A percentile compares a stretch with the other conserved stretches of the same genome.
Evolutionary conservation across 2,888 invertebrate species (phyloP).

Genomic region (Alsophila aescularia): DNA sequence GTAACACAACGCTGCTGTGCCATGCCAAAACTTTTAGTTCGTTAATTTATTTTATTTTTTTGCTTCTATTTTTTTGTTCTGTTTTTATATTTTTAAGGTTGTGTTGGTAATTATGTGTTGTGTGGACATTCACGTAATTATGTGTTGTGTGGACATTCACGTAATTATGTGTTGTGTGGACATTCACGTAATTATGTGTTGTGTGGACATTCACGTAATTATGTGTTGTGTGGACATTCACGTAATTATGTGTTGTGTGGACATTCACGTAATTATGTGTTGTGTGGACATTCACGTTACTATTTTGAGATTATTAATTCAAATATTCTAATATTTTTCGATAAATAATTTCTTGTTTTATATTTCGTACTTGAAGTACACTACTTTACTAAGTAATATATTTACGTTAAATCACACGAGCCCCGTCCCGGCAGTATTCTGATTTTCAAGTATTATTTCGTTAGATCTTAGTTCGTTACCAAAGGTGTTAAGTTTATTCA

Average conservation of each 20-base stretch:
- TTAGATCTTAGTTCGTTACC: conserved; percentile 55
- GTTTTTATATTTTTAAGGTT: no score
- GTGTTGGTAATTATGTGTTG: no score
- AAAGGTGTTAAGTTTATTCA: conserved; percentile 62
- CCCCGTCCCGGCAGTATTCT: conserved; percentile 40
- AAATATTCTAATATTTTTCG: conserved; percentile 26
- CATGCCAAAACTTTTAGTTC: no score
- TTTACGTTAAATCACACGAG: conserved; percentile 15
- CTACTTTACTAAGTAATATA: conserved; percentile 17
- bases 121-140: no score
- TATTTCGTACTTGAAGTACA: conserved; percentile 40
- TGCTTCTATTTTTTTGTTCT: no score
- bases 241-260: conserved; percentile 17
- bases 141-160: conserved; percentile 13
- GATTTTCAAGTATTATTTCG: conserved; percentile 54
- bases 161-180: conserved; percentile 17
- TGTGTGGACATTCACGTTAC: conserved; percentile 7
- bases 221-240: conserved; percentile 16
- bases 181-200: conserved; percentile 9
- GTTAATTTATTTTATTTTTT: no score
- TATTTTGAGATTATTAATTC: conserved; percentile 37
- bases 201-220: conserved; percentile 6
- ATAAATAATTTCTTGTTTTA: conserved; percentile 17
- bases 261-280: conserved; percentile 6
- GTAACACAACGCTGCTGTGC: no score